These are phyloP conservation scores for Drosophila sechellia DNA, from an alignment of 1,140 invertebrate genomes.

Conservation along the genomic window DNA sequence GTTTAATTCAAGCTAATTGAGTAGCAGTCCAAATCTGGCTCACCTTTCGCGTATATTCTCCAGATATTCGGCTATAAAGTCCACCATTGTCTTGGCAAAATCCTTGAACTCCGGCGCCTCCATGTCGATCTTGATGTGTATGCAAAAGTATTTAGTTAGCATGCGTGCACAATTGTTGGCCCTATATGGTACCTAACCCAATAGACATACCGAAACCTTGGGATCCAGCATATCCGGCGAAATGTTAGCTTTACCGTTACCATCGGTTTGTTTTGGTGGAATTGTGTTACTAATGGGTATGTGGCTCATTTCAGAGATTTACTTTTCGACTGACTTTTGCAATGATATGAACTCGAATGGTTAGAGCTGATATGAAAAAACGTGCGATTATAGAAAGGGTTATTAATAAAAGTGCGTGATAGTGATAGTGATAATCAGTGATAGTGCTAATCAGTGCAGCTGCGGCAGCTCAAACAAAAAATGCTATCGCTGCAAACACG, in stretches of 20 bases:
- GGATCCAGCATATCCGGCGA: constrained; percentile 75
- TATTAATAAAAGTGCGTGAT: neutral
- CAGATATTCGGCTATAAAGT: constrained; percentile 93
- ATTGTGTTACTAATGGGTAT: constrained; percentile 47
- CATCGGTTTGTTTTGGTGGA: constrained; percentile 42
- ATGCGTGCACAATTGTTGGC: too few relatives aligned
- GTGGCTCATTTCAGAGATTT: constrained; percentile 52
- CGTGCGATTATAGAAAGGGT: neutral
- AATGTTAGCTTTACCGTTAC: constrained; percentile 48
- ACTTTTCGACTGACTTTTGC: neutral
- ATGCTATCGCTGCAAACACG: too few relatives aligned
- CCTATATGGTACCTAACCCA: neutral
- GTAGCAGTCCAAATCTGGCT: constrained; percentile 36
- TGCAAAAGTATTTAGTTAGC: neutral
- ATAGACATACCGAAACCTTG: constrained; percentile 72
- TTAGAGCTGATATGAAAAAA: constrained; percentile 1
- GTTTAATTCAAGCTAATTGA: constrained; percentile 56
- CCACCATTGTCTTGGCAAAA: constrained; percentile 91
- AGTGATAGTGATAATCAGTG: constrained; percentile 32
- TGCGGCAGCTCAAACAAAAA: too few relatives aligned
- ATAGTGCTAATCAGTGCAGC: constrained; percentile 25
- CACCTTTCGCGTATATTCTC: constrained; percentile 94
- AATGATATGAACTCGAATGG: constrained; percentile 1
- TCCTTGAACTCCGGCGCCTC: constrained; percentile 91
- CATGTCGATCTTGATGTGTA: constrained; percentile 86